A percentile compares a stretch with the other conserved stretches of the same genome.
phyloP scores from a whole-genome alignment of 2,113 vertebrate species.

The Dissostichus mawsoni region DNA sequence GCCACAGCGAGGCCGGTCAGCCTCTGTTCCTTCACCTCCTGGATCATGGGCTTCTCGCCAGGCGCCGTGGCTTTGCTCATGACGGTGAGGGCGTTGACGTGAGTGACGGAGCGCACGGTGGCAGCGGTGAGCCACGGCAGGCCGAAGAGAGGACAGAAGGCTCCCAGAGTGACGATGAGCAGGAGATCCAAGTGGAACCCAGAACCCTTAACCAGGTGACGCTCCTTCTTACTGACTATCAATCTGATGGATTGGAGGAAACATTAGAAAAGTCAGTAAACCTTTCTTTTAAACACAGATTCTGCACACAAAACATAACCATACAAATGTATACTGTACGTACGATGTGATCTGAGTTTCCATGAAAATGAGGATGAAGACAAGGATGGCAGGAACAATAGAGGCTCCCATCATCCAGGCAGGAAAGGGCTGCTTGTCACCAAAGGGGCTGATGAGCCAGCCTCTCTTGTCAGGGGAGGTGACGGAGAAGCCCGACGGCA shows the following conservation, averaged over 20 bases:
- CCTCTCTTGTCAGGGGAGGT: constrained; percentile 94
- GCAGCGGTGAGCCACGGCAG: constrained; percentile 97
- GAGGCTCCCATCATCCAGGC: constrained; percentile 98
- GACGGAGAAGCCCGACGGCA: constrained; percentile 95
- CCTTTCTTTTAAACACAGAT: not conserved
- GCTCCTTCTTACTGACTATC: constrained; percentile 97
- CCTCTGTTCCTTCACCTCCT: constrained; percentile 98
- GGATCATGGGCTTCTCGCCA: constrained; percentile 94
- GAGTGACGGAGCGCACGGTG: constrained; percentile 95
- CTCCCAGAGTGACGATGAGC: constrained; percentile 93
- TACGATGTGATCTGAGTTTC: constrained; percentile 99
- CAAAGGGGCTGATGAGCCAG: constrained; percentile 97
- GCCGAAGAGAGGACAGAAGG: constrained; percentile 93
- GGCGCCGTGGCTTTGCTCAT: constrained; percentile 97
- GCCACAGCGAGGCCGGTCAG: constrained; percentile 93
- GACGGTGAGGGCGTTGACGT: constrained; percentile 95
- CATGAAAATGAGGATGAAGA: constrained; percentile 99
- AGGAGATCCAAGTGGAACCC: constrained; percentile 98
- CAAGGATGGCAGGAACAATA: constrained; percentile 93
- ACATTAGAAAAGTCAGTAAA: rapidly evolving
- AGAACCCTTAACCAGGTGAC: constrained; percentile 92
- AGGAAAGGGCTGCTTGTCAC: constrained; percentile 91
- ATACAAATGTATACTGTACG: constrained; percentile 62
- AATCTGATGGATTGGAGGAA: constrained; percentile 80
- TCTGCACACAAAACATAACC: not conserved